phyloP scores from a whole-genome alignment of 1,140 invertebrate species.

The Bombus sibiricus region DNA sequence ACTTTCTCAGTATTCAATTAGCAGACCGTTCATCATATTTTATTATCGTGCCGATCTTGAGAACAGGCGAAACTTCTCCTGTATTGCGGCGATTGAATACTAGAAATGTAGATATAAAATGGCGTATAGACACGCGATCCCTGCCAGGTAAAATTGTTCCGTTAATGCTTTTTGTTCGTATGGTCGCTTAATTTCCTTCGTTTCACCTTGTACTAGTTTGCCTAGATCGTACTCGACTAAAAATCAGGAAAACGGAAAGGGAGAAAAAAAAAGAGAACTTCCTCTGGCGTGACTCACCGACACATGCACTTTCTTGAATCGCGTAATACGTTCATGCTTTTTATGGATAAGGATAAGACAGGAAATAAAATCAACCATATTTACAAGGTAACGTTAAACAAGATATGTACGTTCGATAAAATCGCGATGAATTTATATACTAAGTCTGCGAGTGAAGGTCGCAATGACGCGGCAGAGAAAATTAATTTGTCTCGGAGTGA shows the following conservation, averaged over 20 bases:
- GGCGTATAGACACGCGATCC: constrained; percentile 27
- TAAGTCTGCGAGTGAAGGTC: not conserved
- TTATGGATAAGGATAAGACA: not conserved
- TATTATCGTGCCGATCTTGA: constrained; percentile 46
- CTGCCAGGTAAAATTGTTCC: constrained; percentile 23
- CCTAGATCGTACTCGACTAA: constrained; percentile 57
- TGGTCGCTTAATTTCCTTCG: constrained; percentile 53
- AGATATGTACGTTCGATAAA: not conserved
- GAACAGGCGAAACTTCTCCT: constrained; percentile 29
- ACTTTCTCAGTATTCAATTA: constrained; percentile 61
- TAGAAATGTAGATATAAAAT: constrained; percentile 33
- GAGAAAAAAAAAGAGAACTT: constrained; percentile 68
- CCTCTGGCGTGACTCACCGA: constrained; percentile 76
- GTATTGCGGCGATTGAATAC: constrained; percentile 20
- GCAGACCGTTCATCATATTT: constrained; percentile 50
- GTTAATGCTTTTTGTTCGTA: not conserved
- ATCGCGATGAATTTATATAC: too few species aligned
- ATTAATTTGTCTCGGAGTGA: constrained; percentile 14
- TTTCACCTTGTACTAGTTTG: constrained; percentile 77
- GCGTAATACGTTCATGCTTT: not conserved
- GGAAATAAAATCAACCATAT: not conserved
- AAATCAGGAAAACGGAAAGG: constrained; percentile 47
- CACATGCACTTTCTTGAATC: constrained; percentile 53
- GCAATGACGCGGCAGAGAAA: not conserved
- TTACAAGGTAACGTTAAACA: too few species aligned